These are phyloP conservation scores for Microctonus hyperodae DNA, from an alignment of 2,888 invertebrate genomes.

Conservation along the genomic window DNA sequence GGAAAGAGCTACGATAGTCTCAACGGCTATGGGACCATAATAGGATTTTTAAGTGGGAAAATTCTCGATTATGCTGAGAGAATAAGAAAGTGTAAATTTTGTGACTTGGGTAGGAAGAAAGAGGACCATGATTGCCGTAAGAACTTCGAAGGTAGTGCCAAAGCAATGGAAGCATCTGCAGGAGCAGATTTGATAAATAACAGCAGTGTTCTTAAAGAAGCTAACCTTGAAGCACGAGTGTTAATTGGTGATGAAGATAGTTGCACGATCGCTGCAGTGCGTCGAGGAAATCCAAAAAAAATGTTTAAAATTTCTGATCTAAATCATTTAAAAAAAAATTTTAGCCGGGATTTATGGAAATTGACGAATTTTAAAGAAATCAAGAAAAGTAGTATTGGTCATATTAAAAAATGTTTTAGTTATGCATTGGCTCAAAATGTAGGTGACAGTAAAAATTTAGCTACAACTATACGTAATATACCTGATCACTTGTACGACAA, in stretches of 20 bases:
- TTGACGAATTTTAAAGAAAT: constrained; percentile 31
- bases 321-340: constrained; percentile 38
- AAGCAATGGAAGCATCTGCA: constrained; percentile 44
- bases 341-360: constrained; percentile 35
- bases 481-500: constrained; percentile 35
- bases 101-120: constrained; percentile 32
- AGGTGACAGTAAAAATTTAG: constrained; percentile 29
- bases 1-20: constrained; percentile 32
- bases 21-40: constrained; percentile 37
- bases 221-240: constrained; percentile 32
- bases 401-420: constrained; percentile 41
- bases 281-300: constrained; percentile 25
- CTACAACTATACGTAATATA: constrained; percentile 31
- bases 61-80: constrained; percentile 37
- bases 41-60: constrained; percentile 38
- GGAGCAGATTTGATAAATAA: constrained; percentile 38
- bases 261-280: constrained; percentile 39
- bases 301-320: constrained; percentile 34
- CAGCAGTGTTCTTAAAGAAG: constrained; percentile 38
- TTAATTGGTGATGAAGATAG: constrained; percentile 44
- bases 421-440: constrained; percentile 40
- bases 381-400: constrained; percentile 25
- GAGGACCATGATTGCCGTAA: constrained; percentile 24
- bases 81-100: constrained; percentile 37
- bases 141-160: constrained; percentile 43